phyloP scores from a whole-genome alignment of 2,113 vertebrate species.

The Falcunculus frontatus region DNA sequence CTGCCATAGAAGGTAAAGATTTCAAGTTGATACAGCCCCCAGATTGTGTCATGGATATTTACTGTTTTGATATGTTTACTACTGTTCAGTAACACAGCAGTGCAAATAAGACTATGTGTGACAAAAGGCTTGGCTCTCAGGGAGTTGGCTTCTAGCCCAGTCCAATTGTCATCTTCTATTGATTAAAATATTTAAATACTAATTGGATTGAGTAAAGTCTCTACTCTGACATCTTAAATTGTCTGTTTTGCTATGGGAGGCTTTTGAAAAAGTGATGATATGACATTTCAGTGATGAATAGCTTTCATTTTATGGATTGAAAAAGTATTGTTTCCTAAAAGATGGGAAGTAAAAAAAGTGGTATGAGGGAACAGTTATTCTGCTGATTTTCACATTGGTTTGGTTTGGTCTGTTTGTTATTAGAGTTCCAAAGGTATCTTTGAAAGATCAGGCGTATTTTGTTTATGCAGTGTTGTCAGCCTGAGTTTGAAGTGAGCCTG shows the following conservation, averaged over 20 bases:
- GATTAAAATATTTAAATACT: not conserved
- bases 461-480: not conserved
- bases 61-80: not conserved
- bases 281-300: not conserved
- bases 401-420: not conserved
- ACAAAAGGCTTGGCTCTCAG: not conserved
- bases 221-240: not conserved
- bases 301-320: not conserved
- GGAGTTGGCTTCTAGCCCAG: not conserved
- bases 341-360: not conserved
- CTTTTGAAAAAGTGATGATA: not conserved
- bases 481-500: not conserved
- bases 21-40: not conserved
- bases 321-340: not conserved
- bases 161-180: not conserved
- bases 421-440: not conserved
- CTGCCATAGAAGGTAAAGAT: not conserved
- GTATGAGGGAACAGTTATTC: not conserved
- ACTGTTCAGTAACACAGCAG: not conserved
- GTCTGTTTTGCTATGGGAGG: not conserved
- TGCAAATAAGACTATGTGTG: not conserved
- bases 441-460: not conserved
- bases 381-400: not conserved
- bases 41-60: not conserved
- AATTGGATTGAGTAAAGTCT: not conserved